Percentiles rank a stretch among this genome's conserved stretches.
Conservation (phyloP, 2,888 invertebrate species). For the Macaria liturata region DNA sequence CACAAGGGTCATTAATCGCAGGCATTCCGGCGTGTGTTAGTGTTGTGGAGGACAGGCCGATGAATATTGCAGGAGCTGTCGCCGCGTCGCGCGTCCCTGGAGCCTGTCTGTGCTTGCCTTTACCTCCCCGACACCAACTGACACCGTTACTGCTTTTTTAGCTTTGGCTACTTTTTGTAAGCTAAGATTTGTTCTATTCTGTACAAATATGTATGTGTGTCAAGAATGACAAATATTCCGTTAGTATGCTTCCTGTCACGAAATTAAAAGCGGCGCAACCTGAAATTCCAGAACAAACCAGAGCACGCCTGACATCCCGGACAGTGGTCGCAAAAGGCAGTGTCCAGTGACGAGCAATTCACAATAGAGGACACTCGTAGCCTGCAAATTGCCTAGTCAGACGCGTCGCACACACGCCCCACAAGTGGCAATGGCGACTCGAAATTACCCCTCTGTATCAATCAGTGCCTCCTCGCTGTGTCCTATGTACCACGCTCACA, state of each 20-base stretch:
- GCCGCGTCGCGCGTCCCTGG: slow-evolving; percentile 51
- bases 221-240: no score
- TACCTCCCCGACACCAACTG: neutral
- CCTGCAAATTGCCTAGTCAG: slow-evolving; percentile 37
- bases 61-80: slow-evolving; percentile 74
- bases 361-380: slow-evolving; percentile 32
- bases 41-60: slow-evolving; percentile 41
- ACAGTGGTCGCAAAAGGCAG: slow-evolving; percentile 33
- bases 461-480: slow-evolving; percentile 32
- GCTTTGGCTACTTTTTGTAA: neutral
- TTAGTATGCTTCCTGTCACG: neutral
- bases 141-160: no score
- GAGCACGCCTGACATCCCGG: slow-evolving; percentile 15
- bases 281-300: neutral
- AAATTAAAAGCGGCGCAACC: neutral
- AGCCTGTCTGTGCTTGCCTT: slow-evolving; percentile 24
- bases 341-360: slow-evolving; percentile 33
- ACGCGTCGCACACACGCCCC: slow-evolving; percentile 32
- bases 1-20: slow-evolving; percentile 29
- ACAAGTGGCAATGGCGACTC: slow-evolving; percentile 30
- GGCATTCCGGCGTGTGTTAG: slow-evolving; percentile 30
- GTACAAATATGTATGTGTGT: neutral
- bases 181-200: neutral
- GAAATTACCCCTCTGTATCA: slow-evolving; percentile 32
- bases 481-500: neutral